Conservation (phyloP, 2,888 invertebrate genomes). For the Leucophora obtusa region DNA sequence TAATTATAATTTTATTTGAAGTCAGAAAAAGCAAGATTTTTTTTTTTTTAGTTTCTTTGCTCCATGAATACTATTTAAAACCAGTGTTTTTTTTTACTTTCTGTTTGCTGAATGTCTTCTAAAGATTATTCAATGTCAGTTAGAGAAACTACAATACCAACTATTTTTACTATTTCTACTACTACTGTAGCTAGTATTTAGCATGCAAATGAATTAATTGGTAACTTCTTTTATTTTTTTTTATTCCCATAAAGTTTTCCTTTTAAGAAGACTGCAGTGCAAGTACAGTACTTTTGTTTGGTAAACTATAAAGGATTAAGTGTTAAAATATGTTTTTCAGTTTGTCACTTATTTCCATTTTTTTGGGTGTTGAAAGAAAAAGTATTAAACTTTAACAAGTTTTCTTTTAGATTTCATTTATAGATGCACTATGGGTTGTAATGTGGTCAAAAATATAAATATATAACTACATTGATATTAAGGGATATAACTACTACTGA, state of each 20-base stretch:
- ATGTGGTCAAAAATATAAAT: too few species aligned
- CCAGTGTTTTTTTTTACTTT: conserved; percentile 35
- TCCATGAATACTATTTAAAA: conserved; percentile 62
- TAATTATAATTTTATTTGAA: conserved; percentile 51
- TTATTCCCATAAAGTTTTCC: conserved; percentile 40
- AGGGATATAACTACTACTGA: too few species aligned
- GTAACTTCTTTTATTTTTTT: conserved; percentile 53
- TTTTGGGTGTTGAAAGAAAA: conserved; percentile 13
- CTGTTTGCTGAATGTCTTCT: conserved; percentile 58
- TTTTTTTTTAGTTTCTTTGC: conserved; percentile 29
- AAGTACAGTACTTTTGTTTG: conserved; percentile 34
- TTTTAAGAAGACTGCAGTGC: conserved; percentile 37
- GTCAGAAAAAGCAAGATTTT: conserved; percentile 16
- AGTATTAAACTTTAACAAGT: background rate
- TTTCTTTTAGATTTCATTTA: background rate
- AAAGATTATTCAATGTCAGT: conserved; percentile 63
- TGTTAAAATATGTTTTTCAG: conserved; percentile 56
- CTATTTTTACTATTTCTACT: conserved; percentile 24
- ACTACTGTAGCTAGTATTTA: conserved; percentile 61
- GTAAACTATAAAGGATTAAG: conserved; percentile 50
- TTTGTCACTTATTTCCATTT: conserved; percentile 31
- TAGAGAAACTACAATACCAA: conserved; percentile 56
- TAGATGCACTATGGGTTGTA: background rate
- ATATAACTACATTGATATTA: too few species aligned
- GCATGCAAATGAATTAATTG: conserved; percentile 71